Evolutionary conservation across 2,797 vertebrate species (phyloP).

Genomic region (Danio kyathit): DNA sequence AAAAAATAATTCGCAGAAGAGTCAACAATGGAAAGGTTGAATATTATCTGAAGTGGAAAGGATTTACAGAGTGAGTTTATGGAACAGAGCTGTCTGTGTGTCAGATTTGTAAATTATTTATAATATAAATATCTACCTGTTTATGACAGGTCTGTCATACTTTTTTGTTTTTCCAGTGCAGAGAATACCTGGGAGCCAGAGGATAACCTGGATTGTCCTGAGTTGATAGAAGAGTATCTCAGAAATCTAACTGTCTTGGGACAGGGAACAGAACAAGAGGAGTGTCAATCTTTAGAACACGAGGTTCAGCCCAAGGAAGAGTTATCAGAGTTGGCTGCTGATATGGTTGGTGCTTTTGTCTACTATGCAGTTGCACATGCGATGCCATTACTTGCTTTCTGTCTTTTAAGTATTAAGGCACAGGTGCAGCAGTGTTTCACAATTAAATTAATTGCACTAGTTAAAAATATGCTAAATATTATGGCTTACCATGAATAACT

Average conservation of each 20-base stretch:
- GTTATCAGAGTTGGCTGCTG: conserved; percentile 75
- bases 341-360: conserved; percentile 74
- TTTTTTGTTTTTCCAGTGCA: conserved; percentile 77
- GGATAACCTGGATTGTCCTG: conserved; percentile 98
- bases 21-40: conserved; percentile 94
- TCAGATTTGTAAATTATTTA: background rate
- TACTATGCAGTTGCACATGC: background rate
- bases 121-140: background rate
- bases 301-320: conserved; percentile 76
- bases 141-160: background rate
- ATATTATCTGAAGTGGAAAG: conserved; percentile 99
- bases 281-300: conserved; percentile 23
- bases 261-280: conserved; percentile 68
- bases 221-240: conserved; percentile 95
- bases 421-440: background rate
- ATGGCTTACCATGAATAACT: background rate
- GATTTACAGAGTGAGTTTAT: conserved; percentile 94
- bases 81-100: conserved; percentile 18
- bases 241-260: conserved; percentile 85
- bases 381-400: background rate
- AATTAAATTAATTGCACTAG: background rate
- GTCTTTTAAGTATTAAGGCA: too few species aligned
- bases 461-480: background rate
- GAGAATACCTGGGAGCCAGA: conserved; percentile 99
- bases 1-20: conserved; percentile 92